Evolutionary conservation across 1,140 invertebrate species (phyloP), one percentile per base, ranked within the genome.

Genomic region (Phortica variegata): DNA sequence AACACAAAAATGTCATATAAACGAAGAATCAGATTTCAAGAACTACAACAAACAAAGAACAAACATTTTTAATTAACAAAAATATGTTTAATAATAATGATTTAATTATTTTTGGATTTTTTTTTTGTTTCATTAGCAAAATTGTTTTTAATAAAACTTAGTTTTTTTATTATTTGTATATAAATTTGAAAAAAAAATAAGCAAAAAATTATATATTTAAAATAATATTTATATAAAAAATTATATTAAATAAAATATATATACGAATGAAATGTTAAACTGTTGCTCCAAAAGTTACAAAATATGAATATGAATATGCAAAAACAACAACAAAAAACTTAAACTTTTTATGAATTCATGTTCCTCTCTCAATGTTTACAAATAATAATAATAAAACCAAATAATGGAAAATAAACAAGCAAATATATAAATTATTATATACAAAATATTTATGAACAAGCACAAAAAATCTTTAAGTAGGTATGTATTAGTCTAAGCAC

Each of bases 401-500:
- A 49, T 48, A 45, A 18, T 5, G 34, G 16, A 45, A 38, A 36
- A n/a, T 32, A 44, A 53, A 34, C 21, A 19, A 60, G n/a, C n/a
- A n/a, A n/a, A n/a, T 39, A 45, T 29, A 50, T 37, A 51, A 19
- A 52, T 41, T 15, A 56, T 46, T 21, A 8, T 54, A 54, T 49
- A 41, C 36, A 39, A 45, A 52, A 33, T 29, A 38, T 42, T 40
- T 43, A 47, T 44, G 31, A 21, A 50, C 34, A 50, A 39, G 63
- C 63, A 60, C 63, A 68, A 68, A 68, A 72, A 72, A 72, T 72
- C 68, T 72, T 72, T 72, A 52, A 61, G 59, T 72, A 65, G 68
- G 68, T 72, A 72, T 72, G 68, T 61, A 60, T 54, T 55, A 59
- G 47, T 49, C 33, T 58, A 39, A 49, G 32, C 44, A 41, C 42